Conservation (phyloP, 1,140 invertebrate genomes). For the Pteromalus puparum region DNA sequence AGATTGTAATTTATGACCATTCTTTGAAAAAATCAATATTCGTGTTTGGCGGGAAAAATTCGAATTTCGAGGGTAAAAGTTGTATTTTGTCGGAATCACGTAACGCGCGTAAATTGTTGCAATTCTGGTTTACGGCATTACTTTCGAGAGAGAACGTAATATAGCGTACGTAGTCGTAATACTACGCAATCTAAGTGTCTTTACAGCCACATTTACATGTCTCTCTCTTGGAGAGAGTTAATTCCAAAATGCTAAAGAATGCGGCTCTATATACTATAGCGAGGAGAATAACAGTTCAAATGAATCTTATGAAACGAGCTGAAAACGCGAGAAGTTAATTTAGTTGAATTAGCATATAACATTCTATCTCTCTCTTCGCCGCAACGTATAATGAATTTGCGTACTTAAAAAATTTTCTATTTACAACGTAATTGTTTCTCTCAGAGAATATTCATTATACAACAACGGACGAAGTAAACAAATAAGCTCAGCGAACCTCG, state of each 20-base stretch:
- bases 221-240: not conserved
- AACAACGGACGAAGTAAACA: no score
- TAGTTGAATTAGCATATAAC: not conserved
- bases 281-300: not conserved
- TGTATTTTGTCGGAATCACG: not conserved
- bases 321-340: not conserved
- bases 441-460: no score
- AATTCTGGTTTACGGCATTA: not conserved
- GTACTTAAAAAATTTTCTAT: no score
- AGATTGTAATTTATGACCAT: no score
- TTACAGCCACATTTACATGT: not conserved
- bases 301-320: not conserved
- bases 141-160: not conserved
- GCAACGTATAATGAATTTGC: no score
- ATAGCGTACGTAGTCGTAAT: not conserved
- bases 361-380: no score
- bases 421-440: no score
- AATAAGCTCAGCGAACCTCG: no score
- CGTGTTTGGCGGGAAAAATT: not conserved
- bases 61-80: not conserved
- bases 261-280: no score
- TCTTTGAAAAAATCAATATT: not conserved
- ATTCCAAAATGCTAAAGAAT: not conserved
- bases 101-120: not conserved
- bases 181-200: not conserved